A percentile compares a stretch with the other conserved stretches of the same genome.
These are phyloP conservation scores for Gerris lacustris DNA, from an alignment of 2,888 invertebrate genomes.

Conservation along the genomic window DNA sequence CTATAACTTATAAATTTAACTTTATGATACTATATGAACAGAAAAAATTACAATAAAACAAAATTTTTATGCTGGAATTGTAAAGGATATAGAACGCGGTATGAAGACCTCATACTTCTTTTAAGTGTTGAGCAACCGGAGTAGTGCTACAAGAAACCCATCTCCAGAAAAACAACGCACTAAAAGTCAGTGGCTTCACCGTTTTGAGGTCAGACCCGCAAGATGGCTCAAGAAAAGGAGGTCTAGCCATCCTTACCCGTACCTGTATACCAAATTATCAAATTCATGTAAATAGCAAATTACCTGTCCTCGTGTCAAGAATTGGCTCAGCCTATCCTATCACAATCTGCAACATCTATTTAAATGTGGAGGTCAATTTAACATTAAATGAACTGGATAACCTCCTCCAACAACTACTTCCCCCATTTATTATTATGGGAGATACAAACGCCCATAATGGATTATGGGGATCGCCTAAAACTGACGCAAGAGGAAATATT, in stretches of 20 bases:
- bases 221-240: not conserved
- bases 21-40: too few species aligned
- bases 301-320: not conserved
- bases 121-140: not conserved
- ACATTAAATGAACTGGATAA: not conserved
- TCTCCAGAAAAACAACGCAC: not conserved
- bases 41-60: not conserved
- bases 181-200: not conserved
- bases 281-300: not conserved
- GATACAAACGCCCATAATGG: conserved; percentile 8
- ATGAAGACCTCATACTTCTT: not conserved
- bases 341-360: conserved; percentile 5
- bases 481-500: conserved; percentile 5
- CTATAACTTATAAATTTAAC: too few species aligned
- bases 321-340: not conserved
- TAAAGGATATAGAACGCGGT: not conserved
- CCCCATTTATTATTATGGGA: conserved; percentile 1
- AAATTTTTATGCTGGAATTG: conserved; percentile 1
- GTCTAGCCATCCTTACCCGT: not conserved
- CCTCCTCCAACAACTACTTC: conserved; percentile 5
- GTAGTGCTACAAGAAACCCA: conserved; percentile 5
- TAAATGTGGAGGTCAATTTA: not conserved
- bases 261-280: not conserved
- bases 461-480: conserved; percentile 9
- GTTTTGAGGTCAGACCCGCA: not conserved